A percentile compares a stretch with the other conserved stretches of the same genome.
These are phyloP conservation scores for Sycophila texana DNA, from an alignment of 2,888 invertebrate genomes.

Conservation along the genomic window DNA sequence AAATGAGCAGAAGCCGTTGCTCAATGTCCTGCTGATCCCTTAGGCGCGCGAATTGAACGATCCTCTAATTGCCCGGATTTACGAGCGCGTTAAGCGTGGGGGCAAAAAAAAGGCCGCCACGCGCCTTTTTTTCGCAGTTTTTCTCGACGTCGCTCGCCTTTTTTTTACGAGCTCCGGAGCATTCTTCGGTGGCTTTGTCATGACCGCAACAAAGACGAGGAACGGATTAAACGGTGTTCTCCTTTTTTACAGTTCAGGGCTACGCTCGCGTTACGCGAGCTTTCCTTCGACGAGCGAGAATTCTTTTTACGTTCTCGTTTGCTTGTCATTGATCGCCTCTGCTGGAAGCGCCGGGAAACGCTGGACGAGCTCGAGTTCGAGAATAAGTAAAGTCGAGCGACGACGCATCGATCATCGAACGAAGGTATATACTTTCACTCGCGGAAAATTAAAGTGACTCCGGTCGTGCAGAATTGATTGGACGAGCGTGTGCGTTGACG, in stretches of 20 bases:
- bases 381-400: background rate
- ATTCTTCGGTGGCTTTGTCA: conserved; percentile 42
- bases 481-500: conserved; percentile 13
- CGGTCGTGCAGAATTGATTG: background rate
- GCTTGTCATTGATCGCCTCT: background rate
- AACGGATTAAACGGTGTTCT: conserved; percentile 1
- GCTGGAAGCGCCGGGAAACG: background rate
- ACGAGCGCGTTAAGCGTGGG: conserved; percentile 62
- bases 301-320: background rate
- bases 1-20: conserved; percentile 27
- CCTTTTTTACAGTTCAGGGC: conserved; percentile 22
- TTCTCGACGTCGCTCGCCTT: background rate
- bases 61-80: conserved; percentile 68
- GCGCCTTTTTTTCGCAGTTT: background rate
- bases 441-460: conserved; percentile 1
- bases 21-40: conserved; percentile 45
- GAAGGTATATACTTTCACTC: conserved; percentile 15
- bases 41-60: conserved; percentile 52
- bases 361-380: background rate
- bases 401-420: conserved; percentile 3
- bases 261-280: background rate
- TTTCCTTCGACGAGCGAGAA: background rate
- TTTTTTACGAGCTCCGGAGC: conserved; percentile 28
- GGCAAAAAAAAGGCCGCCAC: conserved; percentile 32
- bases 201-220: conserved; percentile 35